phyloP scores from a whole-genome alignment of 2,888 invertebrate species.

The Chorisops tibialis region DNA sequence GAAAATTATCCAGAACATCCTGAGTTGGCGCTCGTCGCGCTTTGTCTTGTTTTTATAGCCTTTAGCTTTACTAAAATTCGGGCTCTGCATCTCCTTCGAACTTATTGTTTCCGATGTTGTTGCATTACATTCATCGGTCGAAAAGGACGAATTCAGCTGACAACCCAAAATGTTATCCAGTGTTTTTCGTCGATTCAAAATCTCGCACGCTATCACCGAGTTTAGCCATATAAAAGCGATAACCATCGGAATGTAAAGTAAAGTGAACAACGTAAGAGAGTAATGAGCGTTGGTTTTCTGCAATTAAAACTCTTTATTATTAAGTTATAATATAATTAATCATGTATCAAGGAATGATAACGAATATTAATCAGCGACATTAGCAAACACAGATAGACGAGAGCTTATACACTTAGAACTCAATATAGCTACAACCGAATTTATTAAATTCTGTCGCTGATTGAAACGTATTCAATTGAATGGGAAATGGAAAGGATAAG shows the following conservation, averaged over 20 bases:
- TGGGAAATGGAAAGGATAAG: background rate
- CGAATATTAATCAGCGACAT: background rate
- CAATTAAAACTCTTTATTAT: constrained; percentile 28
- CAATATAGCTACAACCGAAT: too few species aligned
- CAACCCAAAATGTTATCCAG: background rate
- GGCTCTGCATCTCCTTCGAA: background rate
- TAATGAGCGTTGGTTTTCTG: constrained; percentile 42
- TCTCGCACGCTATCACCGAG: constrained; percentile 53
- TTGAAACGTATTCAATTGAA: background rate
- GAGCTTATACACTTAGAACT: too few species aligned
- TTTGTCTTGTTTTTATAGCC: background rate
- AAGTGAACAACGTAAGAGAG: constrained; percentile 43
- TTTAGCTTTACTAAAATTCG: background rate
- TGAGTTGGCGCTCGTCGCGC: constrained; percentile 50
- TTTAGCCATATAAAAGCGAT: constrained; percentile 55
- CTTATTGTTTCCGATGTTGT: background rate
- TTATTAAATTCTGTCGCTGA: background rate
- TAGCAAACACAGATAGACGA: too few species aligned
- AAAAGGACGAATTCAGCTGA: background rate
- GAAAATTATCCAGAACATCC: constrained; percentile 58
- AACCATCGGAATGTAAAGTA: constrained; percentile 55
- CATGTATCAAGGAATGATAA: background rate
- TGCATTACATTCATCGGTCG: background rate
- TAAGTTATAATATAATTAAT: background rate
- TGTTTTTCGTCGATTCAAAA: constrained; percentile 53